Evolutionary conservation across 2,888 invertebrate species (phyloP).

Genomic region (Hartigia nigra): DNA sequence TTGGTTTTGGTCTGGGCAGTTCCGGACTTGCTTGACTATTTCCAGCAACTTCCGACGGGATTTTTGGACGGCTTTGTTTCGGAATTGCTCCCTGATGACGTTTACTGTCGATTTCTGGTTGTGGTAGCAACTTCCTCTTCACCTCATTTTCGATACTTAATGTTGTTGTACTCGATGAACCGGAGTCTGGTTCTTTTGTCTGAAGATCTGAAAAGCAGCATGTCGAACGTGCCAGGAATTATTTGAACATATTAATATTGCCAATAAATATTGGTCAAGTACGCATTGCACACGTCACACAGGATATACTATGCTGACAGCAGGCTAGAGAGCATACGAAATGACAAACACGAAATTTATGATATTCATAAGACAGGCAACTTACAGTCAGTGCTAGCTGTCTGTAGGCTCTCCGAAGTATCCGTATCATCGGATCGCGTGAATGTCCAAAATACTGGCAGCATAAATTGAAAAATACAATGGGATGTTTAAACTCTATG

Average conservation of each 20-base stretch:
- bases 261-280: not conserved
- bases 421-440: slow-evolving; percentile 64
- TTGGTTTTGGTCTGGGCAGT: slow-evolving; percentile 62
- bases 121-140: slow-evolving; percentile 69
- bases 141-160: slow-evolving; percentile 63
- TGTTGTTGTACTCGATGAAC: slow-evolving; percentile 69
- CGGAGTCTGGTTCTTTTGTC: slow-evolving; percentile 66
- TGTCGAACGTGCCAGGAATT: not conserved
- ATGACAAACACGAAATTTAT: slow-evolving; percentile 16
- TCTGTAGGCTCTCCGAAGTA: slow-evolving; percentile 63
- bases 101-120: slow-evolving; percentile 67
- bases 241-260: slow-evolving; percentile 18
- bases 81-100: slow-evolving; percentile 79
- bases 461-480: slow-evolving; percentile 51
- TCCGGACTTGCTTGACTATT: slow-evolving; percentile 62
- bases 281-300: not conserved
- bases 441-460: slow-evolving; percentile 64
- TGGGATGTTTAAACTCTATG: slow-evolving; percentile 1
- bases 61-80: slow-evolving; percentile 73
- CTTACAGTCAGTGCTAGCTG: slow-evolving; percentile 63
- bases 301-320: not conserved
- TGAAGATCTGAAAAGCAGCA: slow-evolving; percentile 60
- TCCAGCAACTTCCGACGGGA: slow-evolving; percentile 39
- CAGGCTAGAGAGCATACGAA: not conserved
- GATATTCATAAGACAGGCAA: slow-evolving; percentile 25